These are phyloP conservation scores for Campoletis sonorensis DNA, from an alignment of 1,140 invertebrate genomes.

Conservation along the genomic window DNA sequence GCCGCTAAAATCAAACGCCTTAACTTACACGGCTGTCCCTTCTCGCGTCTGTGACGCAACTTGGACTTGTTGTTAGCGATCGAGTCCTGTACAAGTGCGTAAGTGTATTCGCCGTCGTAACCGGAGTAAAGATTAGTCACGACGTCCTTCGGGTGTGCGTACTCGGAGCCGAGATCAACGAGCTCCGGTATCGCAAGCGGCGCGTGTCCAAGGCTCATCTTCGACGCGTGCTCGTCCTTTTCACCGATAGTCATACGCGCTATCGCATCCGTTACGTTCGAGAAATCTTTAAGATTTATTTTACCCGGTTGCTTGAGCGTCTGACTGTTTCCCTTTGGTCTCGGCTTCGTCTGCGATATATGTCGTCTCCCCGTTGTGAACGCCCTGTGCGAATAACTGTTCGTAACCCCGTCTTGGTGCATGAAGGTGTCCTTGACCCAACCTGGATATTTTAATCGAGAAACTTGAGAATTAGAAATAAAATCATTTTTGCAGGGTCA, in stretches of 20 bases:
- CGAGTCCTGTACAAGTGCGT: constrained; percentile 81
- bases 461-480: too few relatives aligned
- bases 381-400: constrained; percentile 85
- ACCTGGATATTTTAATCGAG: constrained; percentile 71
- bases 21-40: constrained; percentile 81
- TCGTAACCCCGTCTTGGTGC: constrained; percentile 79
- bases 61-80: constrained; percentile 79
- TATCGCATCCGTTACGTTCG: constrained; percentile 91
- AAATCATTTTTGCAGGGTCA: too few relatives aligned
- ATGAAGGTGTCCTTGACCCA: constrained; percentile 83
- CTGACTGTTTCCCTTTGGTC: constrained; percentile 86
- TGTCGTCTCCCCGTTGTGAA: constrained; percentile 89
- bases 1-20: constrained; percentile 35
- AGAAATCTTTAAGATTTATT: constrained; percentile 92
- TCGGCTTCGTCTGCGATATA: constrained; percentile 80
- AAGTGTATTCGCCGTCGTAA: constrained; percentile 80
- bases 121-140: constrained; percentile 79
- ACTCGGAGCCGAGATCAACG: constrained; percentile 84
- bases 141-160: constrained; percentile 82
- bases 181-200: constrained; percentile 89
- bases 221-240: constrained; percentile 76
- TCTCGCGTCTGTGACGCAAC: constrained; percentile 80
- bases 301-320: constrained; percentile 93
- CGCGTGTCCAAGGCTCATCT: constrained; percentile 81
- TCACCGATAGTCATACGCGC: constrained; percentile 85